These are phyloP conservation scores for Philotrypesis tridentata DNA, from an alignment of 1,140 invertebrate species.

Conservation along the genomic window DNA sequence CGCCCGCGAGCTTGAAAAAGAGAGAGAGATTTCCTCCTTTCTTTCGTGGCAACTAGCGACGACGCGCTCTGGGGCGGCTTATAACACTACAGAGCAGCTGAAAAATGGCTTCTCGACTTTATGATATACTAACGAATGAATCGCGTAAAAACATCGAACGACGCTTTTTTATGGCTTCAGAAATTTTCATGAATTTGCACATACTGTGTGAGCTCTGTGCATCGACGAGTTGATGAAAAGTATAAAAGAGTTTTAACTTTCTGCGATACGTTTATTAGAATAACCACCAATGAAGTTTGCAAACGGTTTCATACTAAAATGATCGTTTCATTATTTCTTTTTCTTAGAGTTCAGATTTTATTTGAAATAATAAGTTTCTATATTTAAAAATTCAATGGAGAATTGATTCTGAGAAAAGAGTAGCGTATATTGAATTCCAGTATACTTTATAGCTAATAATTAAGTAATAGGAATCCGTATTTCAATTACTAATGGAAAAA, in stretches of 20 bases:
- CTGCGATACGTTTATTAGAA: not conserved
- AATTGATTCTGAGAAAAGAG: too few species aligned
- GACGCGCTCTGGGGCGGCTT: not conserved
- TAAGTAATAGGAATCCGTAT: too few species aligned
- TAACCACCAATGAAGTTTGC: not conserved
- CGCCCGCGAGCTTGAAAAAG: slow-evolving; percentile 4
- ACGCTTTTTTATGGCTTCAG: slow-evolving; percentile 32
- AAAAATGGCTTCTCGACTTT: slow-evolving; percentile 46
- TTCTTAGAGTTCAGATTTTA: too few species aligned
- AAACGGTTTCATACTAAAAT: not conserved
- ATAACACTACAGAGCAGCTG: slow-evolving; percentile 38
- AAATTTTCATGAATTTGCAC: slow-evolving; percentile 40
- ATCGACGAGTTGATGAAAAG: not conserved
- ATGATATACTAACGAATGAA: slow-evolving; percentile 35
- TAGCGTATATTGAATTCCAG: too few species aligned
- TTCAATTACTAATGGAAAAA: too few species aligned
- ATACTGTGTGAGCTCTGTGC: not conserved
- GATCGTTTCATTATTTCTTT: too few species aligned
- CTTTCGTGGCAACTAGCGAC: not conserved
- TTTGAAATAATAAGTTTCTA: too few species aligned
- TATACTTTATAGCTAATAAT: too few species aligned
- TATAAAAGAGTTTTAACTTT: not conserved
- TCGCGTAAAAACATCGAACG: slow-evolving; percentile 33
- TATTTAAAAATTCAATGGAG: too few species aligned
- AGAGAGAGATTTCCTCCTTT: not conserved